phyloP scores from a whole-genome alignment of 2,797 vertebrate genomes.

The Platalea minor region DNA sequence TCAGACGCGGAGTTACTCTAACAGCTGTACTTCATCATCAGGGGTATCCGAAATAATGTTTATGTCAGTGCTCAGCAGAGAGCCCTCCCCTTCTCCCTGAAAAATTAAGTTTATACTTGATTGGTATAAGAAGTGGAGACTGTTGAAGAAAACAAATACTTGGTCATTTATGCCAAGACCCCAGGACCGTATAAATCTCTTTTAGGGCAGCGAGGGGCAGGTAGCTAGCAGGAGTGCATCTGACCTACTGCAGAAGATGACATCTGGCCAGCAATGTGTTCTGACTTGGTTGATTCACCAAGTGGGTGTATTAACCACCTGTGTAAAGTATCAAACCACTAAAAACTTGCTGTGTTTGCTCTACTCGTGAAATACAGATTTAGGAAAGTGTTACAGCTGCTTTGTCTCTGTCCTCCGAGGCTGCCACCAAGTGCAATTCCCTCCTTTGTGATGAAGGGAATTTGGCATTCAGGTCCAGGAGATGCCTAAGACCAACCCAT shows the following conservation, averaged over 20 bases:
- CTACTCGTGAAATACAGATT: background rate
- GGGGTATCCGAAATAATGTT: background rate
- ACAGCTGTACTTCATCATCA: rapidly evolving
- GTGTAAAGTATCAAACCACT: background rate
- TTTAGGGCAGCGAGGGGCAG: background rate
- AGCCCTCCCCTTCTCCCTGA: background rate
- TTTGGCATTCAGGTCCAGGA: background rate
- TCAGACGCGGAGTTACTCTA: background rate
- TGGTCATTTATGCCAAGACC: background rate
- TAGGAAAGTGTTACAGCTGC: background rate
- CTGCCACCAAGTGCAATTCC: background rate
- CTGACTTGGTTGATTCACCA: background rate
- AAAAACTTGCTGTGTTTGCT: background rate
- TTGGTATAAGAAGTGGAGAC: background rate
- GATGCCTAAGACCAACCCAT: background rate
- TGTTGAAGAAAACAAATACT: background rate
- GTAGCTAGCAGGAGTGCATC: background rate
- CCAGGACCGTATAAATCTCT: background rate
- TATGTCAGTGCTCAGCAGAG: background rate
- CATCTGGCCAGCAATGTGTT: background rate
- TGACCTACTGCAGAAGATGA: background rate
- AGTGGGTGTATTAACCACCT: background rate
- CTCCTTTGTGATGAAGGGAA: background rate
- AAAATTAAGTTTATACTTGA: background rate
- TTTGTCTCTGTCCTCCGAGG: background rate